Evolutionary conservation across 2,113 vertebrate genomes (phyloP).

Genomic region (Mesembrinibis cayennensis): DNA sequence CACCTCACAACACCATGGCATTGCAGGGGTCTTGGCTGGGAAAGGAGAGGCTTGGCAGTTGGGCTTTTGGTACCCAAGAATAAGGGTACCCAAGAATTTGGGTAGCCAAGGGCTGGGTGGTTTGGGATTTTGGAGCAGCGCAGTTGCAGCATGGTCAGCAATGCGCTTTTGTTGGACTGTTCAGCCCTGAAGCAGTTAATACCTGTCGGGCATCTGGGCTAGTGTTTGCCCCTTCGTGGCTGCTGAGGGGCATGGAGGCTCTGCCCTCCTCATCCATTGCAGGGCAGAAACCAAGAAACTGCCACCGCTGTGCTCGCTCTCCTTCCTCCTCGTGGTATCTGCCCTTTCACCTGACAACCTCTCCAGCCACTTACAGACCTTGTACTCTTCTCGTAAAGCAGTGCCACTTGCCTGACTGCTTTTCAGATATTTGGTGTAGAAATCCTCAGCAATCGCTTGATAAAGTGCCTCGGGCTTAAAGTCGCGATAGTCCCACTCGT

Average conservation of each 20-base stretch:
- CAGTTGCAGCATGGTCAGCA: neutral
- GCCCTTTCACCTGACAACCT: neutral
- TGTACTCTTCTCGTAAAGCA: neutral
- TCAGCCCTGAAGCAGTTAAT: neutral
- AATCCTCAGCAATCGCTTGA: constrained; percentile 75
- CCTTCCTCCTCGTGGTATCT: neutral
- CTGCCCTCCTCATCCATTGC: neutral
- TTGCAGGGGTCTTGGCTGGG: neutral
- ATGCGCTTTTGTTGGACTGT: neutral
- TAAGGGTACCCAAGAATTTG: neutral
- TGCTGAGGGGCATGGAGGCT: fast-evolving
- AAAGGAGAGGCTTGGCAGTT: neutral
- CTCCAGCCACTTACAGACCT: neutral
- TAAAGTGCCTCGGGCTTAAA: constrained; percentile 71
- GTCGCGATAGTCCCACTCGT: constrained; percentile 75
- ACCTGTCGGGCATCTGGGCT: fast-evolving
- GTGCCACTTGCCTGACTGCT: constrained; percentile 78
- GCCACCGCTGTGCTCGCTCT: neutral
- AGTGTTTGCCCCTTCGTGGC: neutral
- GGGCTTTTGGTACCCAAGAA: neutral
- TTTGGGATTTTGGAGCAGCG: neutral
- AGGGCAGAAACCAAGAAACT: neutral
- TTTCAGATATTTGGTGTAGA: constrained; percentile 76
- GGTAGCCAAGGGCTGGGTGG: neutral
- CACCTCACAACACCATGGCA: neutral